phyloP scores from a whole-genome alignment of 2,888 invertebrate genomes.

The Tenodera sinensis region DNA sequence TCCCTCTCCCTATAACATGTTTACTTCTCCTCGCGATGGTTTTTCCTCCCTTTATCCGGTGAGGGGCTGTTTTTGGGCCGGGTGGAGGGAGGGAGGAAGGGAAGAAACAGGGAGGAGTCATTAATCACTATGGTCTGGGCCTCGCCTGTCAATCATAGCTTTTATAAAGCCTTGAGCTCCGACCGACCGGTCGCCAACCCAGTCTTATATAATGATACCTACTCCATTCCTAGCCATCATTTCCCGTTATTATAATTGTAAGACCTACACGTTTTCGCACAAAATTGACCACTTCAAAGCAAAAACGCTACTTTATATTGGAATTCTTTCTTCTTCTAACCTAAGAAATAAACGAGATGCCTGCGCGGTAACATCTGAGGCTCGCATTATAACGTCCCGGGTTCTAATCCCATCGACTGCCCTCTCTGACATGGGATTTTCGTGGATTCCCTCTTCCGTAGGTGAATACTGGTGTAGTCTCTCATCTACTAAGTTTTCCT shows the following conservation, averaged over 20 bases:
- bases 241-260: not conserved
- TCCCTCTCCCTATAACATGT: slow-evolving; percentile 33
- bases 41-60: slow-evolving; percentile 5
- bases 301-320: no score
- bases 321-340: no score
- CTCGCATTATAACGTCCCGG: no score
- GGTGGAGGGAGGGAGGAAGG: not conserved
- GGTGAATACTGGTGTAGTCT: no score
- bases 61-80: not conserved
- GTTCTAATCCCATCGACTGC: no score
- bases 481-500: no score
- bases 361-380: no score
- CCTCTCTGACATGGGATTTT: no score
- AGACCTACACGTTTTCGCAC: not conserved
- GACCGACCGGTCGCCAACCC: not conserved
- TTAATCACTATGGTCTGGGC: slow-evolving; percentile 46
- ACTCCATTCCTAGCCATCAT: not conserved
- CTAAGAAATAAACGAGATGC: no score
- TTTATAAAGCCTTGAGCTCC: not conserved
- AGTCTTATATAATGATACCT: not conserved
- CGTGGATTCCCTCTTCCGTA: no score
- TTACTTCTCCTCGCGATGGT: slow-evolving; percentile 22
- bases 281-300: not conserved
- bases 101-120: slow-evolving; percentile 29
- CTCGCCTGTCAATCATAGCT: slow-evolving; percentile 46